These are phyloP conservation scores for Crossocerus cetratus DNA, from an alignment of 2,888 invertebrate genomes.

Conservation along the genomic window DNA sequence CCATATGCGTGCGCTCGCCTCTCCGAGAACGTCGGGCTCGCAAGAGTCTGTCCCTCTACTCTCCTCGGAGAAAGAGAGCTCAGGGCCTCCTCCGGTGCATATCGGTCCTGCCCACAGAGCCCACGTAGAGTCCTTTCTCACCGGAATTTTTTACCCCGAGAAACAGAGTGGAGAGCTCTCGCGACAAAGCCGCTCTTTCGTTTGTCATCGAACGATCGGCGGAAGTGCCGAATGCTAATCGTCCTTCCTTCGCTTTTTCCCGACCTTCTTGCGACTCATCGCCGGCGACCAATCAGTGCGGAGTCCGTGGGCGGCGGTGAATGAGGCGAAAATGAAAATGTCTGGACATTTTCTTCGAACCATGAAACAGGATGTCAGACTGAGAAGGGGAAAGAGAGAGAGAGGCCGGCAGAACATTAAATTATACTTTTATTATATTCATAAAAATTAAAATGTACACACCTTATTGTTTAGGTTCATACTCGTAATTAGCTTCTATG, in stretches of 20 bases:
- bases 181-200: slow-evolving; percentile 31
- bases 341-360: not conserved
- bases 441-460: slow-evolving; percentile 68
- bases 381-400: not conserved
- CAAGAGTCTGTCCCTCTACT: slow-evolving; percentile 9
- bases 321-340: not conserved
- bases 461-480: slow-evolving; percentile 57
- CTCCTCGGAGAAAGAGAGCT: not conserved
- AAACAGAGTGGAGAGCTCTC: not conserved
- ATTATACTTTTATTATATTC: slow-evolving; percentile 66
- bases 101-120: not conserved
- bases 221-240: slow-evolving; percentile 35
- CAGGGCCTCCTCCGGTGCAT: not conserved
- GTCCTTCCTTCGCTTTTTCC: slow-evolving; percentile 17
- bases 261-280: not conserved
- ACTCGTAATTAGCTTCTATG: slow-evolving; percentile 56
- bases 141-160: not conserved
- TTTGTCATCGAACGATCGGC: slow-evolving; percentile 39
- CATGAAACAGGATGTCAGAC: no score
- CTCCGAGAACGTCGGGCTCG: slow-evolving; percentile 14
- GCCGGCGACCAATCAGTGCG: not conserved
- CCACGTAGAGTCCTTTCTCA: slow-evolving; percentile 17
- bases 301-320: not conserved
- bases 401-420: slow-evolving; percentile 56
- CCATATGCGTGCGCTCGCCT: slow-evolving; percentile 20